Base-by-base conservation (phyloP, 92 coral and sea anemone genomes). In the Zoanthus gigantus region DNA sequence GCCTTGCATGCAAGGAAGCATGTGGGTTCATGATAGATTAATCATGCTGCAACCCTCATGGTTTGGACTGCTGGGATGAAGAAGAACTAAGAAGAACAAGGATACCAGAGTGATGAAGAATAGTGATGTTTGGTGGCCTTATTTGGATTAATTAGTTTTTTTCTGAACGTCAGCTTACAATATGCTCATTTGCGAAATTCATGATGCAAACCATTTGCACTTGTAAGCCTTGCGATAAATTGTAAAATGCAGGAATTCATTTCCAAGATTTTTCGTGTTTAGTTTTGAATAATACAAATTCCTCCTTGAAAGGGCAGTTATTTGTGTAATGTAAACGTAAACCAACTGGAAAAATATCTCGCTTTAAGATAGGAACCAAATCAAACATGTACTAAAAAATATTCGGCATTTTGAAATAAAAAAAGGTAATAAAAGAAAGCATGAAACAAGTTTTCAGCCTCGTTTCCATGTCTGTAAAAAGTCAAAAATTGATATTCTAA, bases 391-490 rank as follows among this genome's bases (percentile, higher is more conserved):
- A 54, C 23, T 23, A 23, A 54, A 54, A 54, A 54, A 54, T 10
- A 54, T 54, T 54, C 61, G 61, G 61, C 61, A 54, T 54, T 54
- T 54, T 54, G 61, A 54, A 54, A 54, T 28, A 28, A 66, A 66
- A 66, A 66, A 66, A 66, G 23, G 30, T 23, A 23, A 31, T 66
- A 66, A 66, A 66, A 66, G 72, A 16, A 66, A 66, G 72, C 72
- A 16, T 66, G 23, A 66, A 66, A 16, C 72, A 28, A 66, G 23
- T n/a, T 66, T 66, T 66, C 72, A 66, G 72, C 72, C 72, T 66
- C 72, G 72, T 66, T 66, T 66, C 72, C 72, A 66, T 66, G 72
- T 66, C 72, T 31, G 72, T 66, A 66, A 66, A 66, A 66, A 31
- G 72, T 66, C 72, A 66, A 66, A 66, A 66, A 66, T 66, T 66